phyloP scores from a whole-genome alignment of 2,888 invertebrate species.

The Lampropteryx suffumata region DNA sequence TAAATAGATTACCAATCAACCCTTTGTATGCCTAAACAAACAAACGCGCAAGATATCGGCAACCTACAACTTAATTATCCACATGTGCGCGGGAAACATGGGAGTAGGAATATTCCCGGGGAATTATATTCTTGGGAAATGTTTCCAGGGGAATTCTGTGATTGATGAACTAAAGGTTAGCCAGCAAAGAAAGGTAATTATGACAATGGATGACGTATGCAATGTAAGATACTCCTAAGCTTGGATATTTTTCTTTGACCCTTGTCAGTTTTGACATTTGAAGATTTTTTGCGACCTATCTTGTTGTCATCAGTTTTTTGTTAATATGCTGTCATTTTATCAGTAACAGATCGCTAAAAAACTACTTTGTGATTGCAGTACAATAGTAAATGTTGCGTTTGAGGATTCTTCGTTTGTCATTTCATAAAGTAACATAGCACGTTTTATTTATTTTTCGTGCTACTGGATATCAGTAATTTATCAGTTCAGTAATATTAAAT shows the following conservation, averaged over 20 bases:
- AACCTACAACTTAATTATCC: constrained; percentile 33
- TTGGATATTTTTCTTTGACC: background rate
- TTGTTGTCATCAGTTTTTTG: too few species aligned
- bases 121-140: background rate
- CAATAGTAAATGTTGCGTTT: too few species aligned
- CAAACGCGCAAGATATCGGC: constrained; percentile 31
- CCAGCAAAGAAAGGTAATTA: constrained; percentile 4
- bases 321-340: too few species aligned
- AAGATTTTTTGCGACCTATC: too few species aligned
- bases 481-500: too few species aligned
- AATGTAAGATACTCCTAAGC: background rate
- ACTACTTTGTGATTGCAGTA: too few species aligned
- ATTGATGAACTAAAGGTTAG: constrained; percentile 13
- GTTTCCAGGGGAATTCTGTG: background rate
- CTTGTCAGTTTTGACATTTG: constrained; percentile 8
- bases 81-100: constrained; percentile 8
- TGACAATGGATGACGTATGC: constrained; percentile 12
- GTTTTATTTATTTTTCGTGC: too few species aligned
- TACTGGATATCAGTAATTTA: too few species aligned
- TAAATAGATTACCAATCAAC: constrained; percentile 37
- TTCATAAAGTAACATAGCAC: too few species aligned
- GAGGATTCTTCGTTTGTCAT: too few species aligned
- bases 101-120: too few species aligned
- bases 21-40: constrained; percentile 31
- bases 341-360: too few species aligned